phyloP scores from a whole-genome alignment of 2,888 invertebrate genomes.

The Diabrotica balteata region DNA sequence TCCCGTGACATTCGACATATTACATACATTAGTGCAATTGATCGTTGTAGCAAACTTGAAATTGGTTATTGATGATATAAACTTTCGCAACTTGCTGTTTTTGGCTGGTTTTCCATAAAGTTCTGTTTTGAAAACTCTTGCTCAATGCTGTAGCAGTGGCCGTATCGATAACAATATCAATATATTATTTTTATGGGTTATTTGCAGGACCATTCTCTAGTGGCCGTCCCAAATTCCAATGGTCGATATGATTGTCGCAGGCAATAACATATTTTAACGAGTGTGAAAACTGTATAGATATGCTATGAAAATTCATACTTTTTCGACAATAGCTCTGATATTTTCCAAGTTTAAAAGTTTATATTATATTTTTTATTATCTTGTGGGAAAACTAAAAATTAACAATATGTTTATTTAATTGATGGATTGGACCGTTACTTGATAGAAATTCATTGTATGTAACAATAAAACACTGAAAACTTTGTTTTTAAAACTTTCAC shows the following conservation, averaged over 20 bases:
- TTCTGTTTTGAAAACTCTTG: conserved; percentile 48
- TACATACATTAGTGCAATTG: conserved; percentile 42
- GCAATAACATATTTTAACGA: conserved; percentile 18
- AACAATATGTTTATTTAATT: too few species aligned
- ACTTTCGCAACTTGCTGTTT: conserved; percentile 28
- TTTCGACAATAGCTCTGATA: too few species aligned
- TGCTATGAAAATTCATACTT: neutral
- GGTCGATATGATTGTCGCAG: conserved; percentile 13
- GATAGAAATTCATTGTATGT: too few species aligned
- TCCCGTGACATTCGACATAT: conserved; percentile 43
- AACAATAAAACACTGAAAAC: too few species aligned
- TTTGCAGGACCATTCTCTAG: conserved; percentile 34
- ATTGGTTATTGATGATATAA: conserved; percentile 40
- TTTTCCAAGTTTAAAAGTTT: too few species aligned
- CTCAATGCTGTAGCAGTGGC: conserved; percentile 51
- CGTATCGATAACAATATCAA: conserved; percentile 55
- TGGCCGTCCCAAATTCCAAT: conserved; percentile 9
- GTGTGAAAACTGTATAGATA: conserved; percentile 22
- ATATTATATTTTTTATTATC: too few species aligned
- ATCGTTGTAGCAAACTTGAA: conserved; percentile 36
- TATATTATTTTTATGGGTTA: conserved; percentile 52
- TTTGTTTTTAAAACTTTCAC: too few species aligned
- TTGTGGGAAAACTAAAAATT: too few species aligned
- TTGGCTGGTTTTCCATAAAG: conserved; percentile 31
- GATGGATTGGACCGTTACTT: too few species aligned